Evolutionary conservation across 1,140 invertebrate species (phyloP).

Genomic region (Drosophila bocqueti): DNA sequence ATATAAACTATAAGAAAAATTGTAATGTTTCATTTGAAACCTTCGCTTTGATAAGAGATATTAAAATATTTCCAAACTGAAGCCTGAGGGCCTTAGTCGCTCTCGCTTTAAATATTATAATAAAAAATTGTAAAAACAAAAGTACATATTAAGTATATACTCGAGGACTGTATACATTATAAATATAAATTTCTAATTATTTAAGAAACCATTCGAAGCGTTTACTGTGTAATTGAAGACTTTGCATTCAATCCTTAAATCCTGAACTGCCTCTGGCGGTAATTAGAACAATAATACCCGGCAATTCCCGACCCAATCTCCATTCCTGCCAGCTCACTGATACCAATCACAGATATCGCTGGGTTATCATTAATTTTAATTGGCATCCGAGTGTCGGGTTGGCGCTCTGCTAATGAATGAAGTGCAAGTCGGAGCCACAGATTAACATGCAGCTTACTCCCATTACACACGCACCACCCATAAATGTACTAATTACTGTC

Average conservation of each 20-base stretch:
- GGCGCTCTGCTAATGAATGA: slow-evolving; percentile 44
- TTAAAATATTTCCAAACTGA: too few species aligned
- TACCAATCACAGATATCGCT: slow-evolving; percentile 14
- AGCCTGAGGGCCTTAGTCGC: too few species aligned
- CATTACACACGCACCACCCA: slow-evolving; percentile 19
- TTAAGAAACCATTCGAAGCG: too few species aligned
- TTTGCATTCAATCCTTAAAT: background rate
- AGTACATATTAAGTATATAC: background rate
- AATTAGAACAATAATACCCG: slow-evolving; percentile 12
- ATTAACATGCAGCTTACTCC: slow-evolving; percentile 46
- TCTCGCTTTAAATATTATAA: too few species aligned
- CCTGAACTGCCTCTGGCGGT: background rate
- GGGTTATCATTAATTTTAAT: slow-evolving; percentile 47
- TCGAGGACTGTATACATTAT: background rate
- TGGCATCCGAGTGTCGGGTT: slow-evolving; percentile 15
- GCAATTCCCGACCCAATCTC: background rate
- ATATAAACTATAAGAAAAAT: too few species aligned
- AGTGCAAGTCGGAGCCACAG: slow-evolving; percentile 24
- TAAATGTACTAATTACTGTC: slow-evolving; percentile 29
- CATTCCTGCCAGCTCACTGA: slow-evolving; percentile 15
- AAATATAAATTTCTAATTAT: too few species aligned
- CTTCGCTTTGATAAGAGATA: too few species aligned
- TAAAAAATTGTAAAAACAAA: too few species aligned
- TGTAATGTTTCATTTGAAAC: too few species aligned
- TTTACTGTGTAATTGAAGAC: background rate